phyloP scores from a whole-genome alignment of 35 echinoderm and acorn worm genomes.

The Apostichopus parvimensis region DNA sequence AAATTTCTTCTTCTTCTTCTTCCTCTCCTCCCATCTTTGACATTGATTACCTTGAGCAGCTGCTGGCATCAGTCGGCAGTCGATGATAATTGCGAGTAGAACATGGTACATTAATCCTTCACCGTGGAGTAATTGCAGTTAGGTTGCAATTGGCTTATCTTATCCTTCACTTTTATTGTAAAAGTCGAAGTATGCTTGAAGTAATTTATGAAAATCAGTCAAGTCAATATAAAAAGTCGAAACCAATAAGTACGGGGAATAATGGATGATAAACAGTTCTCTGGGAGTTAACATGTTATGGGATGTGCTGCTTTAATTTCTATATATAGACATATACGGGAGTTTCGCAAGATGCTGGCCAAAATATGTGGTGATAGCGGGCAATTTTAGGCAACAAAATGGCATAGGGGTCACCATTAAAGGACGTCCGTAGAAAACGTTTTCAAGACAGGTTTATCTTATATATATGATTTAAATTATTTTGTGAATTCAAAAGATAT shows the following conservation, averaged over 20 bases:
- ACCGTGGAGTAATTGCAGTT: background rate
- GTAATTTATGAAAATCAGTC: conserved; percentile 5
- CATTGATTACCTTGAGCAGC: background rate
- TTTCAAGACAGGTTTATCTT: no score
- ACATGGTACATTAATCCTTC: conserved; percentile 4
- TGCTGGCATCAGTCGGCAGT: background rate
- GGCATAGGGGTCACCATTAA: no score
- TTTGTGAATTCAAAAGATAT: no score
- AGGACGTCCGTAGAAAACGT: no score
- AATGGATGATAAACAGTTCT: background rate
- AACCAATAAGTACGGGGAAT: background rate
- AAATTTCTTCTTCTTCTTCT: background rate
- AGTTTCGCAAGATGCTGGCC: no score
- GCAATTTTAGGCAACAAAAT: no score
- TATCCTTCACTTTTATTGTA: background rate
- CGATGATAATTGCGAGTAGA: background rate
- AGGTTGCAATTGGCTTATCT: background rate
- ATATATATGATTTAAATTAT: no score
- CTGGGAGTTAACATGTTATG: no score
- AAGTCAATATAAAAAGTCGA: background rate
- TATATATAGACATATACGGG: no score
- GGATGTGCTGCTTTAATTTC: no score
- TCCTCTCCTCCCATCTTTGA: background rate
- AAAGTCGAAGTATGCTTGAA: background rate
- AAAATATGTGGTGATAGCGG: no score